Evolutionary conservation across 2,888 invertebrate genomes (phyloP).

Genomic region (Nectonema munidae): DNA sequence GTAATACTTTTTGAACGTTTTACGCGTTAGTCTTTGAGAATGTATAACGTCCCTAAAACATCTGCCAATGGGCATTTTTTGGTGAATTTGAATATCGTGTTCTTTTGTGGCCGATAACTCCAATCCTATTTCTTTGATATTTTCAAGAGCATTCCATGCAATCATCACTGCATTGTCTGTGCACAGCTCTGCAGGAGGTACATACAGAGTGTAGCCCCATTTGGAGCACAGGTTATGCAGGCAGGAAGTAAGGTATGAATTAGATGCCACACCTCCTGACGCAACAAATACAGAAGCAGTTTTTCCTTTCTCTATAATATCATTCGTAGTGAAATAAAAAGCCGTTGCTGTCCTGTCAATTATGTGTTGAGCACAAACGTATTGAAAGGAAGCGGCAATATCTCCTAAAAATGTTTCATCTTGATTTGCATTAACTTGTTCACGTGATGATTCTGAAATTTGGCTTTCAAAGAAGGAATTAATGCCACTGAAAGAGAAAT

Average conservation of each 20-base stretch:
- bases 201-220: conserved; percentile 25
- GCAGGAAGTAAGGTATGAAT: conserved; percentile 40
- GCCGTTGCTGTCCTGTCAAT: conserved; percentile 49
- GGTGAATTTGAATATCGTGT: too few relatives aligned
- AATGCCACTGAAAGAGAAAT: conserved; percentile 10
- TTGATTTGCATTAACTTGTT: not conserved
- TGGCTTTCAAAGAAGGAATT: too few relatives aligned
- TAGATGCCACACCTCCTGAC: conserved; percentile 84
- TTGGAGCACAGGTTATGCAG: conserved; percentile 26
- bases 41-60: too few relatives aligned
- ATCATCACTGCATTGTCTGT: conserved; percentile 97
- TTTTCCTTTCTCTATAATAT: not conserved
- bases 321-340: conserved; percentile 23
- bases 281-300: conserved; percentile 30
- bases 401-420: conserved; percentile 25
- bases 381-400: conserved; percentile 51
- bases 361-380: conserved; percentile 39
- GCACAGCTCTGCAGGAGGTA: conserved; percentile 51
- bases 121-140: too few relatives aligned
- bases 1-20: too few relatives aligned
- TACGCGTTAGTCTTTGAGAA: too few relatives aligned
- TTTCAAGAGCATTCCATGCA: conserved; percentile 35
- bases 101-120: too few relatives aligned
- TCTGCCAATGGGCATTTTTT: too few relatives aligned
- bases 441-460: too few relatives aligned